Base-by-base conservation (phyloP, 1,140 invertebrate genomes). In the Orchestia grillus region DNA sequence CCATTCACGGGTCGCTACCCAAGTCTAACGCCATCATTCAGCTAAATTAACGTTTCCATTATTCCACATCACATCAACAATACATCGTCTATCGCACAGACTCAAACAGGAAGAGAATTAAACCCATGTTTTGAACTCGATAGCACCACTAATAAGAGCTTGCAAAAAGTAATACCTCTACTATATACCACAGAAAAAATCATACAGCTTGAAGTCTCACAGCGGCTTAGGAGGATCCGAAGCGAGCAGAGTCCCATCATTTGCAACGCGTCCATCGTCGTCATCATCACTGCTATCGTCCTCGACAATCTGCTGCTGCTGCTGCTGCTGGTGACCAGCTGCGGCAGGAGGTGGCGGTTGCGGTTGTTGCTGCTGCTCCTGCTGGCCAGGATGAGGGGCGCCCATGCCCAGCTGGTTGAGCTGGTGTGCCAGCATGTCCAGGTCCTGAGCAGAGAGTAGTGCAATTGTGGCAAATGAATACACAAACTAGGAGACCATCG, bases 181-280 rank as follows among this genome's bases (percentile, higher is more conserved):
- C 36, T 1, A 3, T 3, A 77, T 36, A 77, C 28, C 15, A 77
- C 11, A 28, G 62, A 77, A 77, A 77, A 77, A 77, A 77, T 36
- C 28, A 1, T 77, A 77, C 47, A 53, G 47, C 47, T 53, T 53
- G 47, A 77, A 77, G 28, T 36, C 99, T 98, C 98, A 99, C 99
- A 99, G 98, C 97, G 99, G 99, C 97, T 99, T 99, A 8, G 99
- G 99, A 44, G 99, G 99, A 98, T 99, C 99, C 97, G 99, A 99
- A 77, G 99, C 99, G 15, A 99, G 98, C 47, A 99, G 97, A 0
- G 99, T 99, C 95, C 99, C 99, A 97, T 99, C 97, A 44, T 97
- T 96, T 44, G 96, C 97, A 96, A 97, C 97, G 41, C 97, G 96
- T 43, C 97, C 97, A 96, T 97, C 97, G 97, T 97, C 97, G 95